phyloP scores from a whole-genome alignment of 2,888 invertebrate genomes.

The Liodrosophila aerea region DNA sequence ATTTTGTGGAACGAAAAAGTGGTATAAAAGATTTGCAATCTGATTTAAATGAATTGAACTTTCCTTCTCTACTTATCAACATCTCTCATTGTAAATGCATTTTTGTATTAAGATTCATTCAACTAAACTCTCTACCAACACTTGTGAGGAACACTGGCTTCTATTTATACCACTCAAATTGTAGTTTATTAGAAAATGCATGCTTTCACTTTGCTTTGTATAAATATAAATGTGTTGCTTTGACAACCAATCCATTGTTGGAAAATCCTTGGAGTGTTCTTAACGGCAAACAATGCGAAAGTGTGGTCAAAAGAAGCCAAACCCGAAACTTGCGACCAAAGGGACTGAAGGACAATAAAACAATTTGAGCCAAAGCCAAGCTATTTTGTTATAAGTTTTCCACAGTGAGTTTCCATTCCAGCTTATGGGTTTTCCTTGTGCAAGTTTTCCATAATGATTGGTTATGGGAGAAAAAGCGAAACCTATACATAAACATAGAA shows the following conservation, averaged over 20 bases:
- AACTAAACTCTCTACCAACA: no score
- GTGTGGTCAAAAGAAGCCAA: no score
- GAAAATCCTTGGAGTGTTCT: slow-evolving; percentile 48
- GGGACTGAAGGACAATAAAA: slow-evolving; percentile 53
- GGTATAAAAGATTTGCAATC: no score
- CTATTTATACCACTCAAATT: background rate
- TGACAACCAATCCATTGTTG: slow-evolving; percentile 15
- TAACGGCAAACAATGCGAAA: slow-evolving; percentile 17
- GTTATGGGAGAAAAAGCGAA: slow-evolving; percentile 34
- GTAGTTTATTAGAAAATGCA: slow-evolving; percentile 4
- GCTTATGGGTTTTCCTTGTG: no score
- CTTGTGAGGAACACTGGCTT: background rate
- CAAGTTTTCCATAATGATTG: slow-evolving; percentile 70
- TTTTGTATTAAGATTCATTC: no score
- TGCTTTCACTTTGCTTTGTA: background rate
- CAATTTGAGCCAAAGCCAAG: slow-evolving; percentile 52
- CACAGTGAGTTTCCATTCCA: slow-evolving; percentile 35
- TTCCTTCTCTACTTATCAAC: no score
- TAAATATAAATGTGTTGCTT: slow-evolving; percentile 10
- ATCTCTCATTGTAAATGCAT: no score
- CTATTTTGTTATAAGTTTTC: slow-evolving; percentile 65
- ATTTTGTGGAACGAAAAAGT: no score
- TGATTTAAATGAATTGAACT: no score
- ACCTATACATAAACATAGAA: background rate
- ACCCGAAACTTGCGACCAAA: slow-evolving; percentile 6